These are phyloP conservation scores for Selenia dentaria DNA, from an alignment of 2,888 invertebrate species.

Conservation along the genomic window DNA sequence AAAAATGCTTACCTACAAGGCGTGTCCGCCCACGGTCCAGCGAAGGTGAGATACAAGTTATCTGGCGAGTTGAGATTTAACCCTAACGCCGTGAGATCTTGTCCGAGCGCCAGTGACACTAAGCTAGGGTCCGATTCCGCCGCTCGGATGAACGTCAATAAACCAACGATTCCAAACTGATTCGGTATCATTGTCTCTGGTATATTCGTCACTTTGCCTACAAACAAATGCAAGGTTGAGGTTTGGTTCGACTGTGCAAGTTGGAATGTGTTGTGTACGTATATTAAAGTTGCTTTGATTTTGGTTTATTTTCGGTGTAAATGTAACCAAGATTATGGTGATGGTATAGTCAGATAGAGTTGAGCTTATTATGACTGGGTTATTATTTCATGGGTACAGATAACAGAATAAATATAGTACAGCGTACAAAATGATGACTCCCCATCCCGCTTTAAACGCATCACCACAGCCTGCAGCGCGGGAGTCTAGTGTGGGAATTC, in stretches of 20 bases:
- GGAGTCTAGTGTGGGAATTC: too few relatives aligned
- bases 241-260: neutral
- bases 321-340: slow-evolving; percentile 1
- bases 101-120: slow-evolving; percentile 98
- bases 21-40: slow-evolving; percentile 99
- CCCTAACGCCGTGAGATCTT: slow-evolving; percentile 98
- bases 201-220: slow-evolving; percentile 98
- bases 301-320: neutral
- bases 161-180: slow-evolving; percentile 99
- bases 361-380: too few relatives aligned
- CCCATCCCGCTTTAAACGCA: too few relatives aligned
- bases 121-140: slow-evolving; percentile 99
- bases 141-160: slow-evolving; percentile 98
- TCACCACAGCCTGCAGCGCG: too few relatives aligned
- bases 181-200: slow-evolving; percentile 99
- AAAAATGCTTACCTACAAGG: slow-evolving; percentile 88
- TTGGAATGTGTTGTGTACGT: slow-evolving; percentile 5
- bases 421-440: too few relatives aligned
- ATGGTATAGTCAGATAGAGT: too few relatives aligned
- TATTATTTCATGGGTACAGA: too few relatives aligned
- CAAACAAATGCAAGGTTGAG: neutral
- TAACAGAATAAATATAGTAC: too few relatives aligned
- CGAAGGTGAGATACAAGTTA: slow-evolving; percentile 98
- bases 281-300: slow-evolving; percentile 44
- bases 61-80: slow-evolving; percentile 99